A percentile compares a stretch with the other conserved stretches of the same genome.
Conservation (phyloP, 2,113 vertebrate species). For the Crotalus tigris region DNA sequence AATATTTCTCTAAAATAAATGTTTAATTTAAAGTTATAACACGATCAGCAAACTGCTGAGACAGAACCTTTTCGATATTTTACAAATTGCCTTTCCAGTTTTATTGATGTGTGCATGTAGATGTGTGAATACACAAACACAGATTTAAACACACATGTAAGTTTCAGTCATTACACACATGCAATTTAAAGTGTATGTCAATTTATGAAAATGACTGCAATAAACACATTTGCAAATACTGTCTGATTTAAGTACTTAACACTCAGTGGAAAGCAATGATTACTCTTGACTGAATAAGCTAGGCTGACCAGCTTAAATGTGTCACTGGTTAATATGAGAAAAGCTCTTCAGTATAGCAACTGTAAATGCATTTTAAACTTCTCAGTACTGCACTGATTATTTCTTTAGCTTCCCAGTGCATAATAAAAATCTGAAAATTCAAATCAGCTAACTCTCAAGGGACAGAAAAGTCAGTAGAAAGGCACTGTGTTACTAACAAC, state of each 20-base stretch:
- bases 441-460: constrained; percentile 21
- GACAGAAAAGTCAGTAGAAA: constrained; percentile 31
- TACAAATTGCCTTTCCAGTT: background rate
- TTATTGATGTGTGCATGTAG: background rate
- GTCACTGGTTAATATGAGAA: background rate
- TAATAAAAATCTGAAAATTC: constrained; percentile 47
- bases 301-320: background rate
- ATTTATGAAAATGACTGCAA: background rate
- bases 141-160: background rate
- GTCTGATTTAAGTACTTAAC: background rate
- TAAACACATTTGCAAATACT: background rate
- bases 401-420: constrained; percentile 34
- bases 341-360: constrained; percentile 5
- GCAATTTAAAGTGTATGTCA: background rate
- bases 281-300: background rate
- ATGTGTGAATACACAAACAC: background rate
- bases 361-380: constrained; percentile 32
- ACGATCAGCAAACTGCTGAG: background rate
- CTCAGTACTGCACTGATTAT: constrained; percentile 34
- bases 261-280: background rate
- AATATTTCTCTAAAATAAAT: background rate
- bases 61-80: background rate
- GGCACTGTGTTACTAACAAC: constrained; percentile 11
- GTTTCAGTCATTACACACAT: background rate
- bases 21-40: background rate